Percentiles rank a stretch among this genome's conserved stretches.
phyloP scores from a whole-genome alignment of 2,113 vertebrate species.

The Mobula hypostoma region DNA sequence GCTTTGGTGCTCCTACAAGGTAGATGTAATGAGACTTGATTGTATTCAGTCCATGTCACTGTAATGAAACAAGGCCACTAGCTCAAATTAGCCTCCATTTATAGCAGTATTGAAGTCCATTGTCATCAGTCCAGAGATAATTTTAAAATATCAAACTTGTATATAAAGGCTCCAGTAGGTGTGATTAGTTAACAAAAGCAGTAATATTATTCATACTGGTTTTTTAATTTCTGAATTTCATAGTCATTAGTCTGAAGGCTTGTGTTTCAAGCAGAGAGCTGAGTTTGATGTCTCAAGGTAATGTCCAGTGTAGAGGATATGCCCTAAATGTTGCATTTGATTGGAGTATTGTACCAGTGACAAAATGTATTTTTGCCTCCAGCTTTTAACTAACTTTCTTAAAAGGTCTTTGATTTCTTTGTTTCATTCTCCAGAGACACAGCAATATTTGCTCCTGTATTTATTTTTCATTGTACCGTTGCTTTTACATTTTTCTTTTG shows the following conservation, averaged over 20 bases:
- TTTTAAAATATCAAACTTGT: neutral
- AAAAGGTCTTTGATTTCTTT: neutral
- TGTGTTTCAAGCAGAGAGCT: neutral
- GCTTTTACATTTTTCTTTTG: neutral
- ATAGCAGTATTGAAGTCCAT: neutral
- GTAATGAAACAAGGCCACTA: neutral
- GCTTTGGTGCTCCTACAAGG: neutral
- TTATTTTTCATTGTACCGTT: neutral
- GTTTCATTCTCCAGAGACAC: neutral
- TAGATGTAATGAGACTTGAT: neutral
- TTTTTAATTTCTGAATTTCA: neutral
- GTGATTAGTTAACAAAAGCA: neutral
- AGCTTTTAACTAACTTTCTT: neutral
- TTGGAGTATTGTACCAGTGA: neutral
- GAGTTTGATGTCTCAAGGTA: neutral
- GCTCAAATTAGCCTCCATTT: neutral
- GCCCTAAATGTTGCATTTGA: neutral
- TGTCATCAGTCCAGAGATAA: neutral
- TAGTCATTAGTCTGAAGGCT: neutral
- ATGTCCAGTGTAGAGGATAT: neutral
- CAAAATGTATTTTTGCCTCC: neutral
- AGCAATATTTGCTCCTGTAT: neutral
- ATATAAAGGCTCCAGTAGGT: neutral
- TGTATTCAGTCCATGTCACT: neutral
- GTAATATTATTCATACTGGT: neutral